A percentile compares a stretch with the other conserved stretches of the same genome.
These are phyloP conservation scores for Criorhina ranunculi DNA, from an alignment of 2,888 invertebrate species.

Conservation along the genomic window DNA sequence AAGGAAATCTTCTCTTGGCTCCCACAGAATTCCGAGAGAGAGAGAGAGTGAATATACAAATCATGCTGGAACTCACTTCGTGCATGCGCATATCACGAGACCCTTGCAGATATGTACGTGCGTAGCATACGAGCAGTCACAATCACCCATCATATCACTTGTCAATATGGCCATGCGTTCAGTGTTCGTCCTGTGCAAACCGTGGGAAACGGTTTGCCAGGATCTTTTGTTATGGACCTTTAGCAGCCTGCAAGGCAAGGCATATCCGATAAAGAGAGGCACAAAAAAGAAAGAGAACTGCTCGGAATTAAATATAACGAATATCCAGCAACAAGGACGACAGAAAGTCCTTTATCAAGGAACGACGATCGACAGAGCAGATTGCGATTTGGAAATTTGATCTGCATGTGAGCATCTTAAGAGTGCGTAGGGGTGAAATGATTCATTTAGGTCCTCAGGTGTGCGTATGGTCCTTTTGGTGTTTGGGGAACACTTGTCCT, in stretches of 20 bases:
- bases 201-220: slow-evolving; percentile 66
- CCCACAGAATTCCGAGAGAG: slow-evolving; percentile 35
- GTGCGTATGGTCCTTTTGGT: slow-evolving; percentile 46
- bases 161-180: slow-evolving; percentile 67
- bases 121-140: slow-evolving; percentile 55
- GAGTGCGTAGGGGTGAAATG: slow-evolving; percentile 61
- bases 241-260: slow-evolving; percentile 48
- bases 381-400: slow-evolving; percentile 71
- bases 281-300: slow-evolving; percentile 45
- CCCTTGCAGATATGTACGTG: slow-evolving; percentile 57
- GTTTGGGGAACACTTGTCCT: slow-evolving; percentile 67
- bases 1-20: slow-evolving; percentile 41
- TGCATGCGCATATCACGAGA: slow-evolving; percentile 76
- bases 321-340: slow-evolving; percentile 37
- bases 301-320: slow-evolving; percentile 18
- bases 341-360: slow-evolving; percentile 45
- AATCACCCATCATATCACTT: slow-evolving; percentile 64
- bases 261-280: slow-evolving; percentile 41
- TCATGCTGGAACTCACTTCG: slow-evolving; percentile 64
- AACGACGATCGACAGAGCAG: slow-evolving; percentile 53
- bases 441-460: slow-evolving; percentile 57
- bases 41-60: slow-evolving; percentile 49
- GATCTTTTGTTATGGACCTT: slow-evolving; percentile 38
- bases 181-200: slow-evolving; percentile 57
- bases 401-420: slow-evolving; percentile 63